Base-by-base conservation (phyloP, 2,888 invertebrate genomes). In the Ornithoptera alexandrae region DNA sequence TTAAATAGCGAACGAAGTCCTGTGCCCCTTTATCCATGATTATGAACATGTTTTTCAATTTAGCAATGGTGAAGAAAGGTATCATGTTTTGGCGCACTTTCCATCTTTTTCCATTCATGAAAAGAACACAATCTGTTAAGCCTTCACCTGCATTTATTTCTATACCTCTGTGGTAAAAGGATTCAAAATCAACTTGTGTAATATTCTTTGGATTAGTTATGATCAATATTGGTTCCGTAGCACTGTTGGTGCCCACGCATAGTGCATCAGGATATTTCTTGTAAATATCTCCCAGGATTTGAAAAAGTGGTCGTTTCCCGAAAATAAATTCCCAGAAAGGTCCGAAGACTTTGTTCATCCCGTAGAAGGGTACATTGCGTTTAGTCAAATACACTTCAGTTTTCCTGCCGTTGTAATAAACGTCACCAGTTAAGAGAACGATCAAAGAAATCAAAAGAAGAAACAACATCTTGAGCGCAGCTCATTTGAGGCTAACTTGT, bases 61-160 rank as follows among this genome's bases (percentile, higher is more conserved):
- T 61, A 36, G 39, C 42, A n/a, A 6, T 39, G 39, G 18, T 61
- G n/a, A 61, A 61, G 17, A 61, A 20, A 0, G 61, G 61, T 20
- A 42, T 61, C 61, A 61, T 61, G 10, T 36, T 61, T 39, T 61
- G 18, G 3, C 61, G 61, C 12, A 39, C 3, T 36, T 61, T 61
- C 61, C 61, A 61, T 61, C 39, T n/a, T 6, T 61, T 61, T 6
- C 61, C 61, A n/a, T 61, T 61, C 42, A 61, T 39, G 20, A 61
- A 61, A 0, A 42, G 61, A 20, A 61, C n/a, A 61, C 42, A 20
- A 10, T 61, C 39, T 2, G 42, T 20, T n/a, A 61, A n/a, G 10
- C 18, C 10, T 2, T 39, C 39, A 8, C 12, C 42, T 7, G 42
- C 7, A 12, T 18, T 12, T 6, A 2, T 0, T n/a, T 61, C 39